Base-by-base conservation (phyloP, 2,113 vertebrate species). In the Clarias magur region DNA sequence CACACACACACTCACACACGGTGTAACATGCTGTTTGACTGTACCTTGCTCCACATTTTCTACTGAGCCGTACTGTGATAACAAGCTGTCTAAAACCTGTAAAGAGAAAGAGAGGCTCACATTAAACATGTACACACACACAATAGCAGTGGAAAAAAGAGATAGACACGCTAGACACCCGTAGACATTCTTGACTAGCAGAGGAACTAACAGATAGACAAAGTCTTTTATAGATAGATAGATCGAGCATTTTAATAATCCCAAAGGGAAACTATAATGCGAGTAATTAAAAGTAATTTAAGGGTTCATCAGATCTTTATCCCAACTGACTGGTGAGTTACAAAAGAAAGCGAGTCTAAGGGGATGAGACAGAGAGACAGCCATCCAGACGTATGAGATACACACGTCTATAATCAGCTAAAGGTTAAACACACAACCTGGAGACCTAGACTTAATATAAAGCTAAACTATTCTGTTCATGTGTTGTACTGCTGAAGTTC, bases 11-110 rank as follows among this genome's bases (percentile, higher is more conserved):
- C 59, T 54, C 53, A 83, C 60, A n/a, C 15, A 34, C 1, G n/a
- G 1, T 42, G 6, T 59, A 59, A 27, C 1, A 73, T 53, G 21
- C 15, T 53, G 62, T 53, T 19, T 82, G 56, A 75, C n/a, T 53
- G 27, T 90, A 90, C 89, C 89, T 90, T 90, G 89, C 56, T 90
- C 89, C 89, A 90, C 84, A 68, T 90, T 90, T 86, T 90, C 89
- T 86, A 90, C 89, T 48, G 89, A 88, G 63, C 89, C 89, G 82
- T 90, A 90, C 87, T 90, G 67, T 81, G 89, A 83, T 84, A 90
- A 84, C 67, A 90, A 27, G 76, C 84, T 21, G 67, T 90, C 87
- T 73, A 90, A 85, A 30, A 88, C 89, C 89, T 90, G 56, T 9
- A 30, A 30, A 23, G 30, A 56, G 48, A 80, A 17, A 80, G n/a